A percentile compares a stretch with the other conserved stretches of the same genome.
Conservation (phyloP, 2,113 vertebrate genomes). For the sheep (Ovis aries) region DNA sequence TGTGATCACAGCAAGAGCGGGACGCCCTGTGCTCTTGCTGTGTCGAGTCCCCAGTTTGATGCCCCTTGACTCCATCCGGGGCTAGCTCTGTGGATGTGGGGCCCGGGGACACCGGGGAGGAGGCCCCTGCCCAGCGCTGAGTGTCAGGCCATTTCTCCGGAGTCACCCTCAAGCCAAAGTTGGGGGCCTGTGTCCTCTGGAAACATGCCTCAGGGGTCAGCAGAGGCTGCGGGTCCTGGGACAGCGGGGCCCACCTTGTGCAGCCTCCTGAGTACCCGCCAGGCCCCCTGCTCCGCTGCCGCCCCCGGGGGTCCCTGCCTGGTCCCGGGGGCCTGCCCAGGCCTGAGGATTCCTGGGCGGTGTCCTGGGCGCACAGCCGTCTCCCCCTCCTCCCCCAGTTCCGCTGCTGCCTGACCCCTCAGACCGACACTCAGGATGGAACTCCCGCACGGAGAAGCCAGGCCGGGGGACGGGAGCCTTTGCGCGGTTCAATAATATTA, state of each 20-base stretch:
- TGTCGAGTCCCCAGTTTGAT: rapidly evolving
- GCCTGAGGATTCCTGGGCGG: rapidly evolving
- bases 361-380: rapidly evolving
- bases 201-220: neutral
- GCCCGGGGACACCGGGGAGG: rapidly evolving
- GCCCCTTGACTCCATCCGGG: rapidly evolving
- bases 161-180: neutral
- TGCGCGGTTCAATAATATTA: neutral
- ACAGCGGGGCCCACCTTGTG: neutral
- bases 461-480: constrained; percentile 1
- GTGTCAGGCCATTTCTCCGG: rapidly evolving
- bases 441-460: rapidly evolving
- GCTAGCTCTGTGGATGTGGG: neutral
- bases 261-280: neutral
- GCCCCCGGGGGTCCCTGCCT: rapidly evolving
- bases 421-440: rapidly evolving
- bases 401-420: constrained; percentile 1
- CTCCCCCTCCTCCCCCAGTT: neutral
- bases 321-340: rapidly evolving
- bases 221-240: too few relatives aligned
- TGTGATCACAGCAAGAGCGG: rapidly evolving
- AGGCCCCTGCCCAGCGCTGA: rapidly evolving
- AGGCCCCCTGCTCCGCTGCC: rapidly evolving
- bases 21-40: rapidly evolving
- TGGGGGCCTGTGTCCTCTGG: rapidly evolving